Base-by-base conservation (phyloP, 2,888 invertebrate genomes). In the Drosophila testacea region DNA sequence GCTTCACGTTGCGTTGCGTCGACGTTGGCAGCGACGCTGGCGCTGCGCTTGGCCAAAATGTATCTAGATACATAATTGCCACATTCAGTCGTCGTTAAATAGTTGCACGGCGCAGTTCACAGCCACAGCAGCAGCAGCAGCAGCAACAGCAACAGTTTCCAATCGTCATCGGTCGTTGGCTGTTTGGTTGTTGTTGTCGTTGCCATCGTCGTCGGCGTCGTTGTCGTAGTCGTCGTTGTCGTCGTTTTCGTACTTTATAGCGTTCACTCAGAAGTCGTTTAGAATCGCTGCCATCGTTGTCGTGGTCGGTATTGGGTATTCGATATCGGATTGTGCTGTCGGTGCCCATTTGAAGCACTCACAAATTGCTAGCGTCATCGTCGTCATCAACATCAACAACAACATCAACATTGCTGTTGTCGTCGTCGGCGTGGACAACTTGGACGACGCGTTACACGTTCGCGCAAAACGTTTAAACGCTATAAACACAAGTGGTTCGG, bases 11-110 rank as follows among this genome's bases (percentile, higher is more conserved):
- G 54, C 51, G 66, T 46, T 46, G 54, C 68, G 69, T 44, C 48
- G 52, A 68, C 65, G 46, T 13, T 44, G 39, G 54, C 77, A 56
- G 61, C 73, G 70, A 62, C 72, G 82, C 64, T 60, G 74, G 62
- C 80, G 71, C 69, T 65, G 71, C 69, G 88, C 79, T 86, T 90
- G 91, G 88, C 91, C 84, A 89, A 91, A 91, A 90, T 91, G 91
- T 91, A 91, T 91, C 92, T 90, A 91, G 91, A 91, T 91, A 91
- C 92, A 91, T 91, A 91, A 91, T 91, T 91, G 92, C 91, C 92
- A 90, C 91, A 91, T 90, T 91, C 91, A 91, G 91, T 91, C 92
- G 92, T 91, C 89, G 91, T 91, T 91, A 91, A 91, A 91, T 91
- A 91, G 91, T 91, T 90, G 92, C 91, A 91, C 91, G 92, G 88